Evolutionary conservation across 2,888 invertebrate species (phyloP).

Genomic region (Abrostola tripartita): DNA sequence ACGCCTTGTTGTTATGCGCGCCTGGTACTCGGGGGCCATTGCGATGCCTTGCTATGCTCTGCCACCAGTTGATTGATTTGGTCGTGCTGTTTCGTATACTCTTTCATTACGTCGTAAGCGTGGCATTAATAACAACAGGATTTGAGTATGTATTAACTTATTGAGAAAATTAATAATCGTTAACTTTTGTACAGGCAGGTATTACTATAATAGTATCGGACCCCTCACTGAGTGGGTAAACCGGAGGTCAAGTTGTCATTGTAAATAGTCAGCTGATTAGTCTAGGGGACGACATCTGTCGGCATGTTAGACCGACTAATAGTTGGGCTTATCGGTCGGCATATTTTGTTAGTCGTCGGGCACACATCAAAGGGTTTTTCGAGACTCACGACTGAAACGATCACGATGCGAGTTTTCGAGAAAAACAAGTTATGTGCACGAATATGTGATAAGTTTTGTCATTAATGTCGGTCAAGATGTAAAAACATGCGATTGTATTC

Average conservation of each 20-base stretch:
- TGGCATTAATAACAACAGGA: slow-evolving; percentile 6
- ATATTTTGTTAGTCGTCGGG: slow-evolving; percentile 80
- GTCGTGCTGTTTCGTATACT: slow-evolving; percentile 9
- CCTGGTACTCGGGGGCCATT: slow-evolving; percentile 79
- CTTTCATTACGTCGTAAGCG: slow-evolving; percentile 14
- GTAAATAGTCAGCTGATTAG: slow-evolving; percentile 70
- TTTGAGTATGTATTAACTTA: no score
- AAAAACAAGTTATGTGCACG: slow-evolving; percentile 81
- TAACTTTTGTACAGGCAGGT: no score
- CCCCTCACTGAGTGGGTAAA: slow-evolving; percentile 20
- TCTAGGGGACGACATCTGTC: slow-evolving; percentile 64
- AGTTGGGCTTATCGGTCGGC: slow-evolving; percentile 68
- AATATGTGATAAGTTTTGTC: slow-evolving; percentile 68
- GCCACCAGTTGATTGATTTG: slow-evolving; percentile 58
- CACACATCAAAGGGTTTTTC: slow-evolving; percentile 78
- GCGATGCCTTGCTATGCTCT: slow-evolving; percentile 65
- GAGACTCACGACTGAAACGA: slow-evolving; percentile 80
- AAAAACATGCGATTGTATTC: slow-evolving; percentile 57
- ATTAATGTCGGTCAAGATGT: slow-evolving; percentile 64
- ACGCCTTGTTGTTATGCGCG: slow-evolving; percentile 83
- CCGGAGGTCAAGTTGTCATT: slow-evolving; percentile 63
- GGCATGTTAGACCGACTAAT: slow-evolving; percentile 69
- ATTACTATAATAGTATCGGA: slow-evolving; percentile 2
- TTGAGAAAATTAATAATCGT: no score
- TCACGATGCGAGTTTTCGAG: slow-evolving; percentile 80